phyloP scores from a whole-genome alignment of 1,140 invertebrate genomes.

The Ditylenchus dipsaci region DNA sequence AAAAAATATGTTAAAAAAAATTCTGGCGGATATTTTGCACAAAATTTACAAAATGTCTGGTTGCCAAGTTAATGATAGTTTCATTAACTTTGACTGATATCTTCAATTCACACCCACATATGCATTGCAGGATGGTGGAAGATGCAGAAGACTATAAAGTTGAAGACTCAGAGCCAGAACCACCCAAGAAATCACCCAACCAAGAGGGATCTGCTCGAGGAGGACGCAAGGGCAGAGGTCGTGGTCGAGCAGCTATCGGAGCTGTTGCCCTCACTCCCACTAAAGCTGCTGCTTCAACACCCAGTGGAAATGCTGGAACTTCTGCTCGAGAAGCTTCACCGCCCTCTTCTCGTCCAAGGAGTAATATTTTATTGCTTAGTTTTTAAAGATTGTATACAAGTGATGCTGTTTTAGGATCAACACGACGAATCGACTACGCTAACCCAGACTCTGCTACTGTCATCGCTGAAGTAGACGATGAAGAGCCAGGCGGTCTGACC shows the following conservation, averaged over 20 bases:
- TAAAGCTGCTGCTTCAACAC: background rate
- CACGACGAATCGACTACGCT: background rate
- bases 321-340: background rate
- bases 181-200: background rate
- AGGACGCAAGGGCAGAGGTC: background rate
- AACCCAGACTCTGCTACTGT: conserved; percentile 14
- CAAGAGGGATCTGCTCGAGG: background rate
- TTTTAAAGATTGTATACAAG: too few relatives aligned
- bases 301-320: background rate
- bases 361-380: background rate
- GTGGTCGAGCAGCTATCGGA: background rate
- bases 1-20: too few relatives aligned
- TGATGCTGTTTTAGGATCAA: too few relatives aligned
- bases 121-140: conserved; percentile 1
- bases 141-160: conserved; percentile 1
- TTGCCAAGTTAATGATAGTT: too few relatives aligned
- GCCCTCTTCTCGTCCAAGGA: background rate
- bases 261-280: background rate
- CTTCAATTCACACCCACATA: too few relatives aligned
- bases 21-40: too few relatives aligned
- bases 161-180: background rate
- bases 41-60: too few relatives aligned
- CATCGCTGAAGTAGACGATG: conserved; percentile 41
- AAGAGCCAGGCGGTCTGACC: conserved; percentile 19
- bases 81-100: too few relatives aligned